Evolutionary conservation across 2,797 vertebrate genomes (phyloP).

Genomic region (Champsocephalus esox): DNA sequence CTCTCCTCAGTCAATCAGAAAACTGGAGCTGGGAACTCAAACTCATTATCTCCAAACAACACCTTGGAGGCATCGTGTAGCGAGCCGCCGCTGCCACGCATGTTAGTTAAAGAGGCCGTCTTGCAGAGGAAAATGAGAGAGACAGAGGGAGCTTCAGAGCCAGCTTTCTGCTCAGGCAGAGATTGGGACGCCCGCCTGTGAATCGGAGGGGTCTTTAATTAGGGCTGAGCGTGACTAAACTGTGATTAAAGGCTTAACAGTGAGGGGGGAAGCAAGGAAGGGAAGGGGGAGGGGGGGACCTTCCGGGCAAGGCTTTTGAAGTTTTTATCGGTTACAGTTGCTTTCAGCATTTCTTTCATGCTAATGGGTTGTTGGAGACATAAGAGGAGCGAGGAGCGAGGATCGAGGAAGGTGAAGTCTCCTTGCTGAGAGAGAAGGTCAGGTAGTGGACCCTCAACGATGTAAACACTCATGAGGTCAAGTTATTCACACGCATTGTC

Average conservation of each 20-base stretch:
- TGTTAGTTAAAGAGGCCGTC: slow-evolving; percentile 62
- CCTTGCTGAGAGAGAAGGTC: slow-evolving; percentile 43
- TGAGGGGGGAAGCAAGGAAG: slow-evolving; percentile 55
- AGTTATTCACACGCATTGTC: neutral
- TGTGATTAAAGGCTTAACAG: slow-evolving; percentile 87
- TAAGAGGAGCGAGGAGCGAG: slow-evolving; percentile 57
- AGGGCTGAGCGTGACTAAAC: slow-evolving; percentile 87
- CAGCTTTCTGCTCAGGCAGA: slow-evolving; percentile 72
- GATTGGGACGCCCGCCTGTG: slow-evolving; percentile 74
- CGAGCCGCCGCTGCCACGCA: slow-evolving; percentile 32
- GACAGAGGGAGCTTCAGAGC: slow-evolving; percentile 35
- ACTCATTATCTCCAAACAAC: slow-evolving; percentile 71
- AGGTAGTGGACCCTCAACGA: slow-evolving; percentile 43
- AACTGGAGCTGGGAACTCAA: slow-evolving; percentile 42
- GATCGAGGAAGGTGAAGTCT: slow-evolving; percentile 49
- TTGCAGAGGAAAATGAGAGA: slow-evolving; percentile 49
- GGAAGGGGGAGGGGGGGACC: slow-evolving; percentile 41
- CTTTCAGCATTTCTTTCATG: slow-evolving; percentile 76
- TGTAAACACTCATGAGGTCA: slow-evolving; percentile 26
- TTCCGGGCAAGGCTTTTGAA: slow-evolving; percentile 83
- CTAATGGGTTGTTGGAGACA: slow-evolving; percentile 66
- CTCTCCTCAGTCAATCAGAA: slow-evolving; percentile 49
- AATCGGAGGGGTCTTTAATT: slow-evolving; percentile 86
- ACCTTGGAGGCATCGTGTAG: slow-evolving; percentile 64
- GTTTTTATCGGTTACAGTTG: slow-evolving; percentile 76